Base-by-base conservation (phyloP, 2,888 invertebrate species). In the Eupithecia insigniata region DNA sequence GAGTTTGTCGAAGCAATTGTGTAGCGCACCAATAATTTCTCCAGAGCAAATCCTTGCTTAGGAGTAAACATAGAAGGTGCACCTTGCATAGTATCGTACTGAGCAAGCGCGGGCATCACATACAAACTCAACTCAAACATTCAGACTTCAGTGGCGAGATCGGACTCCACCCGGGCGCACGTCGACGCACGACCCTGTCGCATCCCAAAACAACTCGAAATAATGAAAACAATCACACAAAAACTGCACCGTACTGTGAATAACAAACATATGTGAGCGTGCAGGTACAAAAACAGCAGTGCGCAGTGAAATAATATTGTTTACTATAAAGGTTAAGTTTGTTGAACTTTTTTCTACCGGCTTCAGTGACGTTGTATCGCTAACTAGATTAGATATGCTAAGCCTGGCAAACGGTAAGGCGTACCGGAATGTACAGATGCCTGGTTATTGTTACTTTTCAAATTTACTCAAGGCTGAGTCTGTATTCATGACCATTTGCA, bases 271-370 rank as follows among this genome's bases (percentile, higher is more conserved):
- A 64, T 62, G 28, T 69, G 39, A 82, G 82, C 80, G 80, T 71
- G 74, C 71, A 71, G 78, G 66, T 75, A 76, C 75, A 80, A 79
- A 81, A 79, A 80, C 36, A 78, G 75, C 58, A 69, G 66, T 71
- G 74, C 64, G 74, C 58, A 66, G 64, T 69, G 69, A 76, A 80
- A 81, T 75, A 82, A 75, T 75, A 79, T 78, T 82, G 82, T 85
- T 83, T 82, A 82, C 78, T 78, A 74, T 81, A 83, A 82, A 85
- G 87, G 87, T 88, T 87, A 89, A 89, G 92, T 92, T 93, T 92
- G 89, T 91, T 92, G 92, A 93, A 92, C 92, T 93, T 92, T 90
- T 90, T 87, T 85, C 88, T 87, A 86, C 85, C 88, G 88, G 88
- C 89, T 89, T 88, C 86, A 74, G 87, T 91, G 92, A 92, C 92